phyloP scores from a whole-genome alignment of 1,140 invertebrate genomes.

The Sweltsa coloradensis region DNA sequence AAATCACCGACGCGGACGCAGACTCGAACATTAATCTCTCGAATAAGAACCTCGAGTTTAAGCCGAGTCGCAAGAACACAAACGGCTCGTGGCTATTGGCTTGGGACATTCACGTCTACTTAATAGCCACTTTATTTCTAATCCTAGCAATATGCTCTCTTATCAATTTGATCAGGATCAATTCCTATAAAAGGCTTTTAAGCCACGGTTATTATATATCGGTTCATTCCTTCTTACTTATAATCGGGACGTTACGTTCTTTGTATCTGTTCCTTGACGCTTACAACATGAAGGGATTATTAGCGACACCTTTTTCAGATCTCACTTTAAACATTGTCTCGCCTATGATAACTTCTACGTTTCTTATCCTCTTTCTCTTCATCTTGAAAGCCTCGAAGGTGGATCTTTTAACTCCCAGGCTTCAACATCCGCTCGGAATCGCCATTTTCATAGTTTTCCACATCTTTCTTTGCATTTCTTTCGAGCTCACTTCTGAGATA shows the following conservation, averaged over 20 bases:
- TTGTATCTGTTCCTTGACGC: slow-evolving; percentile 82
- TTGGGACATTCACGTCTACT: slow-evolving; percentile 81
- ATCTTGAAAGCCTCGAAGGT: slow-evolving; percentile 55
- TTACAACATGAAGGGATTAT: slow-evolving; percentile 67
- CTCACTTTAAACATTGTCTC: slow-evolving; percentile 71
- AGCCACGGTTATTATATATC: slow-evolving; percentile 73
- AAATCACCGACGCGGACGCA: slow-evolving; percentile 21
- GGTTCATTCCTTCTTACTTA: slow-evolving; percentile 64
- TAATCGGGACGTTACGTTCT: slow-evolving; percentile 66
- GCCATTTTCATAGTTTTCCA: slow-evolving; percentile 64
- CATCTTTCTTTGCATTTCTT: slow-evolving; percentile 58
- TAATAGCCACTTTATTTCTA: slow-evolving; percentile 68
- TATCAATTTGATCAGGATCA: slow-evolving; percentile 66
- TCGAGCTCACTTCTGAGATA: slow-evolving; percentile 56
- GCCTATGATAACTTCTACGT: slow-evolving; percentile 71
- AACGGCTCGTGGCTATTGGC: slow-evolving; percentile 52
- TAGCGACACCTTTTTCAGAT: slow-evolving; percentile 64
- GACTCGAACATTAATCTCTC: too few species aligned
- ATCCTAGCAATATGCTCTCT: slow-evolving; percentile 69
- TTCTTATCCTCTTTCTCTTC: slow-evolving; percentile 73
- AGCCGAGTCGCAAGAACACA: slow-evolving; percentile 14
- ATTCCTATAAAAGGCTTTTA: slow-evolving; percentile 65
- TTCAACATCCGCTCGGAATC: slow-evolving; percentile 42
- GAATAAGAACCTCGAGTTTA: slow-evolving; percentile 26
- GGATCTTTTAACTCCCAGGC: slow-evolving; percentile 28